These are phyloP conservation scores for Rhodeus uyekii DNA, from an alignment of 2,797 vertebrate genomes.

Conservation along the genomic window DNA sequence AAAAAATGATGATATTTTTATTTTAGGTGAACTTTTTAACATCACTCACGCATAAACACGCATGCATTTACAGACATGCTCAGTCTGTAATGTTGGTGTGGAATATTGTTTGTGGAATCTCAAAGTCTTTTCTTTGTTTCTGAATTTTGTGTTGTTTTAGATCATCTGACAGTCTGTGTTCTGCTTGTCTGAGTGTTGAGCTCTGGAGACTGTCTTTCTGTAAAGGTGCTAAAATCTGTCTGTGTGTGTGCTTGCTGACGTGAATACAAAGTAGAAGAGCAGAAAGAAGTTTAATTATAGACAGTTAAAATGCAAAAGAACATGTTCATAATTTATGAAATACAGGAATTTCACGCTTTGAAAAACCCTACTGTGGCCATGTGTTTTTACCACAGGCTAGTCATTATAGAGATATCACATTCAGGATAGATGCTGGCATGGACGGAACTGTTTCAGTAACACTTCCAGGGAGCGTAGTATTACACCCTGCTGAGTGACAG, in stretches of 20 bases:
- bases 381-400: conserved; percentile 17
- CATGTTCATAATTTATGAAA: not conserved
- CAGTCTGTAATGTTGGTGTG: not conserved
- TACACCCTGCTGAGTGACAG: conserved; percentile 15
- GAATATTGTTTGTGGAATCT: conserved; percentile 25
- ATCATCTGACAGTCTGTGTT: conserved; percentile 46
- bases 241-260: not conserved
- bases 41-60: not conserved
- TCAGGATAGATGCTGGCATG: not conserved
- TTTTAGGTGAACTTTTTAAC: not conserved
- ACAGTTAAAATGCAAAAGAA: not conserved
- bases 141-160: conserved; percentile 3
- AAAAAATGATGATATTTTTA: not conserved
- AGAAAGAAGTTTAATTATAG: not conserved
- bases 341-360: not conserved
- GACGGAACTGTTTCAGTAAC: not conserved
- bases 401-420: conserved; percentile 12
- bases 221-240: conserved; percentile 30
- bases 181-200: conserved; percentile 49
- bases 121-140: conserved; percentile 38
- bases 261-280: conserved; percentile 9
- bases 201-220: conserved; percentile 38
- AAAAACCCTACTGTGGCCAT: not conserved
- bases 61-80: not conserved
- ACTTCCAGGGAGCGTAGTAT: not conserved